Percentiles rank a stretch among this genome's conserved stretches.
phyloP scores from a whole-genome alignment of 1,140 invertebrate species.

The Potamilus streckersoni region DNA sequence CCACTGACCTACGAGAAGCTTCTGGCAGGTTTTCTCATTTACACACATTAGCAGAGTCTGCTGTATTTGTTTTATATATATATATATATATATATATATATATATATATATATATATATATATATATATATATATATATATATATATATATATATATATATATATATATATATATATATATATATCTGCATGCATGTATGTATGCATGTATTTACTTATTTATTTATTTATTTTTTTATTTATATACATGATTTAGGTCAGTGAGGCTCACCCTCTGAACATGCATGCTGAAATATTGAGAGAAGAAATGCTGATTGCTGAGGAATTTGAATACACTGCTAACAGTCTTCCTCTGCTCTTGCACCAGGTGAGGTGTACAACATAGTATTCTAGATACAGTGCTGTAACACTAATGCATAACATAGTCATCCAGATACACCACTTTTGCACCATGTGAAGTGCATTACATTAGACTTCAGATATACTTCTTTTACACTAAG shows the following conservation, averaged over 20 bases:
- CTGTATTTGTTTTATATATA: neutral
- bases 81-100: neutral
- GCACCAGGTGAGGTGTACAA: constrained; percentile 55
- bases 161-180: neutral
- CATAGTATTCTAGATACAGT: neutral
- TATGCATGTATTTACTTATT: neutral
- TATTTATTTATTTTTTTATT: no score
- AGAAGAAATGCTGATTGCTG: constrained; percentile 55
- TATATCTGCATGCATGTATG: neutral
- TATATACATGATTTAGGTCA: constrained; percentile 48
- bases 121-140: no score
- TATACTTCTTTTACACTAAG: no score
- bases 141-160: neutral
- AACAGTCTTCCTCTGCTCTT: constrained; percentile 62
- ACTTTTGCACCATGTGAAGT: no score
- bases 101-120: neutral
- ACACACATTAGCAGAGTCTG: no score
- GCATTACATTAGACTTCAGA: no score
- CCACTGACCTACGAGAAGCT: no score
- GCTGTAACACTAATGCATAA: neutral
- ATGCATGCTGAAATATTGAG: constrained; percentile 65
- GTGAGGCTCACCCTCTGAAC: constrained; percentile 59
- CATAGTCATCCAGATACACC: no score
- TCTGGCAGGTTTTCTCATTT: no score
- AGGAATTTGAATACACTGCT: constrained; percentile 58